Conservation (phyloP, 2,797 vertebrate species). For the Pteropus rufus region DNA sequence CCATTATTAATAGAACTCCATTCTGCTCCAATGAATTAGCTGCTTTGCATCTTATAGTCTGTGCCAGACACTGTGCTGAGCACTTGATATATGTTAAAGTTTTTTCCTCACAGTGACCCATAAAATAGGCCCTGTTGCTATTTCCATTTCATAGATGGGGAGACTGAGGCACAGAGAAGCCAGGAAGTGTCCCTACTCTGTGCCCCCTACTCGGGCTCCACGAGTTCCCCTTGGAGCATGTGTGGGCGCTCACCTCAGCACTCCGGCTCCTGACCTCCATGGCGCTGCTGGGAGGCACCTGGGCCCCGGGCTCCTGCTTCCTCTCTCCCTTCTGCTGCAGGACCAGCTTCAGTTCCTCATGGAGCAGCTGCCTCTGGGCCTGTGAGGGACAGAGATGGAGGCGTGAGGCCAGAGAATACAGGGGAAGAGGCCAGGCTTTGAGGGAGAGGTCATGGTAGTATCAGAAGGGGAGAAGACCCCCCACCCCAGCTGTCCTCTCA, state of each 20-base stretch:
- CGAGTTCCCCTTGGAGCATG: not conserved
- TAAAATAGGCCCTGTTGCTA: not conserved
- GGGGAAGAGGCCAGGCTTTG: not conserved
- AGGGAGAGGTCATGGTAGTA: not conserved
- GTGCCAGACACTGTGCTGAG: not conserved
- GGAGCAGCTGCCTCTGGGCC: constrained; percentile 88
- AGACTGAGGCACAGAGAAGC: not conserved
- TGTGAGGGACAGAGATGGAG: not conserved
- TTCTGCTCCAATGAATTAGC: not conserved
- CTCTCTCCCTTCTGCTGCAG: constrained; percentile 87
- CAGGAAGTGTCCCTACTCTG: not conserved
- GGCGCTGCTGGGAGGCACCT: constrained; percentile 32
- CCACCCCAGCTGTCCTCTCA: constrained; percentile 36
- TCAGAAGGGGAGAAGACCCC: not conserved
- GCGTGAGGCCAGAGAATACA: not conserved
- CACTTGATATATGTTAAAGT: not conserved
- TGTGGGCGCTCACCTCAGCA: constrained; percentile 78
- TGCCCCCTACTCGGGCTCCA: not conserved
- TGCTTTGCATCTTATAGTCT: not conserved
- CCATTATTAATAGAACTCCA: not conserved
- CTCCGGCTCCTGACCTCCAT: constrained; percentile 85
- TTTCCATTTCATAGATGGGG: not conserved
- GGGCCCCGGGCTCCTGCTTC: constrained; percentile 77
- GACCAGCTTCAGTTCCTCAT: constrained; percentile 91
- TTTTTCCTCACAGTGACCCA: not conserved